Base-by-base conservation (phyloP, 2,888 invertebrate genomes). In the Chalcosyrphus nemorum region DNA sequence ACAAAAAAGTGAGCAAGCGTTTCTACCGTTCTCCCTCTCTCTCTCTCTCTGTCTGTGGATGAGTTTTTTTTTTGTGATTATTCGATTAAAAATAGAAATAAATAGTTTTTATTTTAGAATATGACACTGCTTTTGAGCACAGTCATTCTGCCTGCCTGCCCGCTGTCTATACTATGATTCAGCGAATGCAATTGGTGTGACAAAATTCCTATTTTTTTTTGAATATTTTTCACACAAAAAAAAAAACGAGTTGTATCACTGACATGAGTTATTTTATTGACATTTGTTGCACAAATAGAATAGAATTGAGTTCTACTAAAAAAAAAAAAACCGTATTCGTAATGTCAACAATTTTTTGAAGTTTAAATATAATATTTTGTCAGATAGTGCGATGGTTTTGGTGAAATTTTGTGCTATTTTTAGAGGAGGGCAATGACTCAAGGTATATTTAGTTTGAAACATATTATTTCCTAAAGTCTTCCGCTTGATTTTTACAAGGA, bases 61-160 rank as follows among this genome's bases (percentile, higher is more conserved):
- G n/a, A n/a, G n/a, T n/a, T n/a, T n/a, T n/a, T n/a, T n/a, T 50
- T 50, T 29, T 65, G 63, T 68, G 74, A 81, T 75, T 50, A 70
- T 81, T 81, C 57, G 75, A 57, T 65, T 70, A 32, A 75, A 81
- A 81, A 81, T 80, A 74, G 80, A 59, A 63, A 27, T 47, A 19
- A 50, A 27, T 11, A 9, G 7, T 59, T 50, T 80, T 45, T 56
- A 32, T 80, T 71, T 47, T 52, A 66, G 66, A 66, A 71, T 56
- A 72, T 77, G 65, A 82, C 76, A 82, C 54, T 66, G 21, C 50
- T 11, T 29, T 35, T 35, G 0, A 17, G 7, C 59, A 50, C 13
- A 38, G 32, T 71, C 24, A 32, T 63, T n/a, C n/a, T n/a, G n/a
- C n/a, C n/a, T n/a, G n/a, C n/a, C n/a, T n/a, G n/a, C n/a, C n/a